Evolutionary conservation across 2,797 vertebrate species (phyloP), one percentile per base, ranked within the genome.

Genomic region (Chromobotia macracanthus): DNA sequence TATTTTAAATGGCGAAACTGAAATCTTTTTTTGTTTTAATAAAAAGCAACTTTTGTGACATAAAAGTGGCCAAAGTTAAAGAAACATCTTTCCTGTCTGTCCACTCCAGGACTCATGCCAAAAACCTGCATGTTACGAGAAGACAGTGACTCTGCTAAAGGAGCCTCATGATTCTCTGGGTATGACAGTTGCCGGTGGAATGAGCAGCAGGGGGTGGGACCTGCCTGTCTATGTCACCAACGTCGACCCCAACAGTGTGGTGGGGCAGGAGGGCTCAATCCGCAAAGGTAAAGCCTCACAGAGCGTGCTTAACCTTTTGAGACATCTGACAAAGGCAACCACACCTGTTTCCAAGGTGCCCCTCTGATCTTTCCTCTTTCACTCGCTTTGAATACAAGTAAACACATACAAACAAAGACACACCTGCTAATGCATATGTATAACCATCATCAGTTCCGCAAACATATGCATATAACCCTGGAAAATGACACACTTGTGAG

Each of bases 211-310:
- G 53, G 96, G 97, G 18, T 98, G 97, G 97, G 96, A 99, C 88
- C 92, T 99, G 79, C 98, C 98, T 13, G 95, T 99, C 86, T 99
- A 98, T 1, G 94, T 99, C 89, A 96, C 97, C 80, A 98, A 96
- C 13, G 94, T 99, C 3, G 97, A 99, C 84, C 90, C 94, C 0
- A 95, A 95, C 64, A 97, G 98, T 78, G 95, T 98, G 75, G 96
- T 99, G 90, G 96, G 95, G 83, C 95, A 94, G 89, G 96, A 98
- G 70, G 96, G 96, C 85, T 95, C 95, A 88, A 98, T 99, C 89
- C 95, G 95, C 89, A 99, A 97, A 95, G 98, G 98, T 98, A 91
- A 87, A 18, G 48, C 48, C 50, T 77, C 31, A 76, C 25, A 75
- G 56, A 70, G 48, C 69, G 69, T 77, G 50, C 48, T 41, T 72